A percentile compares a stretch with the other conserved stretches of the same genome.
Conservation (phyloP, 2,888 invertebrate genomes). For the Leptura quadrifasciata region DNA sequence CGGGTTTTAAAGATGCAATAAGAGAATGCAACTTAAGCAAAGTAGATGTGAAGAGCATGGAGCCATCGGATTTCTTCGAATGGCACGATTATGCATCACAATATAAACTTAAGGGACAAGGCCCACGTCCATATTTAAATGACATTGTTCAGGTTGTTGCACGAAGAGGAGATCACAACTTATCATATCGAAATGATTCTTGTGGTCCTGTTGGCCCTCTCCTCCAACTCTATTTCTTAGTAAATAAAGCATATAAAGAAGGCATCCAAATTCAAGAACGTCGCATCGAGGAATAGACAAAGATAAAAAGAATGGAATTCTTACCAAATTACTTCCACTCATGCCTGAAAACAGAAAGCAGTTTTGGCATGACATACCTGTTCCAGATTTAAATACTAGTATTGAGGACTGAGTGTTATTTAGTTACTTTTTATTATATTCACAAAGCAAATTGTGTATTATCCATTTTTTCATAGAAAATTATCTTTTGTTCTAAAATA, state of each 20-base stretch:
- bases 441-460: slow-evolving; percentile 2
- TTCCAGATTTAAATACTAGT: slow-evolving; percentile 16
- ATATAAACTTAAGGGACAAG: slow-evolving; percentile 7
- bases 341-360: slow-evolving; percentile 20
- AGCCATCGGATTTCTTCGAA: slow-evolving; percentile 16
- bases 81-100: slow-evolving; percentile 16
- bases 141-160: slow-evolving; percentile 6
- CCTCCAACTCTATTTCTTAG: background rate
- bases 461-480: no score
- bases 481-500: no score
- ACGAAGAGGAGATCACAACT: slow-evolving; percentile 3
- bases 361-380: slow-evolving; percentile 9
- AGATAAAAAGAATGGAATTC: slow-evolving; percentile 12
- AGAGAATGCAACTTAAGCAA: slow-evolving; percentile 1
- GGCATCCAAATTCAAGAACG: slow-evolving; percentile 11
- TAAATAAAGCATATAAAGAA: slow-evolving; percentile 14
- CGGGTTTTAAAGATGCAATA: background rate
- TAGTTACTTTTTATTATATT: slow-evolving; percentile 5
- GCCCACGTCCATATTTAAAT: slow-evolving; percentile 9
- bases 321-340: slow-evolving; percentile 12
- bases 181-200: background rate
- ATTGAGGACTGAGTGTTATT: background rate
- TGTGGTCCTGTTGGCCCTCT: slow-evolving; percentile 18
- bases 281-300: slow-evolving; percentile 12
- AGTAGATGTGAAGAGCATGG: slow-evolving; percentile 15